phyloP scores from a whole-genome alignment of 2,113 vertebrate species.

The Puffinus mauretanicus region DNA sequence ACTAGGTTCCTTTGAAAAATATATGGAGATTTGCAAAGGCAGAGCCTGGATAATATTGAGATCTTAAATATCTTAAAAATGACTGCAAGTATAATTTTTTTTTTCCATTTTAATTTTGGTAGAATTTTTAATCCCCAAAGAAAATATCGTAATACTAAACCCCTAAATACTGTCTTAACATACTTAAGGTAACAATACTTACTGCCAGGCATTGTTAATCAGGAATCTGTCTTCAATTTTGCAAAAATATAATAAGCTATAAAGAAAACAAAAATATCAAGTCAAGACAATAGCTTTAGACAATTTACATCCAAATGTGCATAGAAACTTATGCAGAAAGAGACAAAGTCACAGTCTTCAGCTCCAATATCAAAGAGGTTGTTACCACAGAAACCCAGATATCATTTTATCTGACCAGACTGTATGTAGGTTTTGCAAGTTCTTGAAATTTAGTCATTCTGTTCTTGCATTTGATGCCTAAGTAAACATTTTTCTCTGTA shows the following conservation, averaged over 20 bases:
- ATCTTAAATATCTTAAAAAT: not conserved
- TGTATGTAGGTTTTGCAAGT: not conserved
- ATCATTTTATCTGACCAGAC: not conserved
- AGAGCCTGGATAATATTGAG: not conserved
- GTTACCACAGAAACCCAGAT: conserved; percentile 17
- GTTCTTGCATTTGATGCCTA: not conserved
- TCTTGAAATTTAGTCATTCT: not conserved
- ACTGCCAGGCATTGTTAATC: conserved; percentile 55
- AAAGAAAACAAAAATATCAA: not conserved
- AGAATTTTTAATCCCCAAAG: not conserved
- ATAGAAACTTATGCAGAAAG: not conserved
- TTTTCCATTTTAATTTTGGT: not conserved
- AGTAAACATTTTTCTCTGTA: not conserved
- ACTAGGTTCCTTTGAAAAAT: not conserved
- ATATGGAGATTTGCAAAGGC: not conserved
- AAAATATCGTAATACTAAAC: not conserved
- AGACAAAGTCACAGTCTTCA: not conserved
- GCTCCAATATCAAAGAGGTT: not conserved
- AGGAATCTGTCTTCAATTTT: conserved; percentile 13
- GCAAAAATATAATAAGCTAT: not conserved
- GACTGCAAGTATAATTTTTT: not conserved
- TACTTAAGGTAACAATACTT: conserved; percentile 35
- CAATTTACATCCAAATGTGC: not conserved
- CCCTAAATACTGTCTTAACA: not conserved
- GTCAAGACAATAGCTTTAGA: not conserved